Base-by-base conservation (phyloP, 2,797 vertebrate species). In the Dendrocincla tyrannina region DNA sequence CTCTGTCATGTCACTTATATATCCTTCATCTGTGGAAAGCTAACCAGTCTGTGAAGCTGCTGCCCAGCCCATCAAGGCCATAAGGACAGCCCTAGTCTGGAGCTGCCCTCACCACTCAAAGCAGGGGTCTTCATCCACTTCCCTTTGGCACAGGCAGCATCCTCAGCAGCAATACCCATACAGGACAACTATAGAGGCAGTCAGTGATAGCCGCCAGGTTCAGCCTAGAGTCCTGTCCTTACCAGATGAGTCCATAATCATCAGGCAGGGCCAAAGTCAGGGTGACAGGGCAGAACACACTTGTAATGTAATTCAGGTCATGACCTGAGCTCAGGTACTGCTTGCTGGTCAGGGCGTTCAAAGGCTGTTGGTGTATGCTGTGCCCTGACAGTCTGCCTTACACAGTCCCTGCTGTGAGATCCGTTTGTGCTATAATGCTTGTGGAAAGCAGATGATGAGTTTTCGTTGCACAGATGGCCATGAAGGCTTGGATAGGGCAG, bases 131-230 rank as follows among this genome's bases (percentile, higher is more conserved):
- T 18, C 37, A 47, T 39, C 58, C 55, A 32, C 23, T 20, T 35
- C 82, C 5, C 52, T 39, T 37, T 17, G 15, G 33, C 44, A 27
- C 32, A 27, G 60, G 33, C 32, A 56, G 68, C 47, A 13, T 17
- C 52, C 59, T 85, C 68, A 63, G 39, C 72, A 67, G 0, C 30
- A 70, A 0, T 23, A 41, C 35, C 17, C 32, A 4, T 8, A 33
- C 6, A 42, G 53, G 69, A 56, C 62, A n/a, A 0, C 17, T 11
- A 0, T 11, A 33, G 64, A 67, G 72, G 27, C 3, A 2, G 37
- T 37, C 28, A 44, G 53, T 37, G 70, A 2, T 10, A 7, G 53
- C 47, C 23, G 4, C 69, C 47, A n/a, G 42, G 10, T 14, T 62
- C 72, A 80, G 3, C 44, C 39, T 37, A 10, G 46, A 32, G 27